Evolutionary conservation across 2,888 invertebrate genomes (phyloP).

Genomic region (Polia nebulosa): DNA sequence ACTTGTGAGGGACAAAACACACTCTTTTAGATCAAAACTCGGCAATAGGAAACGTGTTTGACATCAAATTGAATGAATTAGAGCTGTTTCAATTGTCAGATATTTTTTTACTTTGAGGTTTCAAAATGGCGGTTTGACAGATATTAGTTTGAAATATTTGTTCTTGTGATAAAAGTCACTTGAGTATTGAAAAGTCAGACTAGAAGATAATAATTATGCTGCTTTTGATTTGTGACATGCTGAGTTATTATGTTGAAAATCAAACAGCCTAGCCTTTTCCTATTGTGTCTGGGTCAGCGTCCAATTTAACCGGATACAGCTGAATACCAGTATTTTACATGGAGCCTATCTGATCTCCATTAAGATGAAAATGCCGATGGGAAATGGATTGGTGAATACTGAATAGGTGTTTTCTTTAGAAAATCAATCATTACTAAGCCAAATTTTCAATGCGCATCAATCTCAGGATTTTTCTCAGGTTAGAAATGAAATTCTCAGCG

Average conservation of each 20-base stretch:
- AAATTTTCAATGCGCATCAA: slow-evolving; percentile 4
- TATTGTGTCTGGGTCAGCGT: background rate
- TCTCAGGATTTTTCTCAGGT: background rate
- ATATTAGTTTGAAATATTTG: no score
- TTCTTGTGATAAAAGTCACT: no score
- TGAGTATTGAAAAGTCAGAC: no score
- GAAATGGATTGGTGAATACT: background rate
- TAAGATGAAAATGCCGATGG: background rate
- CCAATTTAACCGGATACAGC: background rate
- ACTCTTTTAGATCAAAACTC: background rate
- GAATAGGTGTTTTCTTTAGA: background rate
- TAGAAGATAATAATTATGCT: no score
- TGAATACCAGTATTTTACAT: background rate
- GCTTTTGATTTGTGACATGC: no score
- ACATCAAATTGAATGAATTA: no score
- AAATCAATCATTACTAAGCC: background rate
- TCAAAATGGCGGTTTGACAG: no score
- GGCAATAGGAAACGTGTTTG: background rate
- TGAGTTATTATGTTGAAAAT: no score
- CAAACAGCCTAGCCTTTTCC: background rate
- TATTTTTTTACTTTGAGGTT: no score
- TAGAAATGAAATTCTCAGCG: background rate
- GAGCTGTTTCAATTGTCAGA: no score
- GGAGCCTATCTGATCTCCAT: background rate
- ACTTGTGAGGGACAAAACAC: slow-evolving; percentile 15